Percentiles rank a stretch among this genome's conserved stretches.
phyloP scores from a whole-genome alignment of 2,888 invertebrate genomes.

The Thysanoteuthis rhombus region DNA sequence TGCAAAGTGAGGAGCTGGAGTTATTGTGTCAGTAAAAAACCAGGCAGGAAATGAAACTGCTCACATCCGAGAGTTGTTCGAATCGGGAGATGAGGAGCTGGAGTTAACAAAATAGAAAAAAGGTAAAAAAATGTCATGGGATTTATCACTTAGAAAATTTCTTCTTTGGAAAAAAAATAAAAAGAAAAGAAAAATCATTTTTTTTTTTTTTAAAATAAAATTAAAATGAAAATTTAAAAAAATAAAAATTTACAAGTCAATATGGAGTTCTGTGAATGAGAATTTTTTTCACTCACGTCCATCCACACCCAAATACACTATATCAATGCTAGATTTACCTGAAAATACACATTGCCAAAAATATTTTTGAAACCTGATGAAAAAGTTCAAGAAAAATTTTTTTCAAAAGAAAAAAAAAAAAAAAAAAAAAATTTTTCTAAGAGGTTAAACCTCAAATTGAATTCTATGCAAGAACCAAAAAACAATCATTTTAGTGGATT shows the following conservation, averaged over 20 bases:
- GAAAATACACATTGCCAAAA: neutral
- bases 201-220: no score
- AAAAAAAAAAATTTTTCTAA: no score
- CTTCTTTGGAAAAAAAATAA: neutral
- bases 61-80: slow-evolving; percentile 32
- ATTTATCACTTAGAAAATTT: neutral
- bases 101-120: slow-evolving; percentile 29
- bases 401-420: no score
- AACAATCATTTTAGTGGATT: no score
- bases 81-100: slow-evolving; percentile 30
- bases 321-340: neutral
- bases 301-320: neutral
- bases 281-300: neutral
- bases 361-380: no score
- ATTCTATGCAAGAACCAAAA: no score
- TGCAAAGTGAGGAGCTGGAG: slow-evolving; percentile 31
- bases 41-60: slow-evolving; percentile 32
- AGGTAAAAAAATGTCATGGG: neutral
- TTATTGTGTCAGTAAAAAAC: slow-evolving; percentile 28
- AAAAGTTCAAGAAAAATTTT: no score
- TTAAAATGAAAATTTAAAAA: slow-evolving; percentile 29
- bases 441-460: no score
- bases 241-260: neutral
- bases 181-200: no score
- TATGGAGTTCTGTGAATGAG: neutral